Percentiles rank a stretch among this genome's conserved stretches.
These are phyloP conservation scores for Diuraphis noxia DNA, from an alignment of 1,140 invertebrate species.

Conservation along the genomic window DNA sequence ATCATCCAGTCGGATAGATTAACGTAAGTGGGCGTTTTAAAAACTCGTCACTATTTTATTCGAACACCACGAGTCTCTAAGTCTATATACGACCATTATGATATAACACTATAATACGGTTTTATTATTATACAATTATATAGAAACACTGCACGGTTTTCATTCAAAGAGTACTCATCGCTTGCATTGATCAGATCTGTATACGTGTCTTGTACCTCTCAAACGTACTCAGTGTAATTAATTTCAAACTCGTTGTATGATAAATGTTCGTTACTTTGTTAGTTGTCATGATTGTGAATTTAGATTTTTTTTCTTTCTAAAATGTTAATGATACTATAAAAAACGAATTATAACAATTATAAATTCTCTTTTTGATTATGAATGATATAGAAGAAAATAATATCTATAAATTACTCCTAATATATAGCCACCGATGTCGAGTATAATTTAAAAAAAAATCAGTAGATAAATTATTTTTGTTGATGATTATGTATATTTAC, in stretches of 20 bases:
- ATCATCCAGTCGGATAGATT: not conserved
- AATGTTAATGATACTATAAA: not conserved
- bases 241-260: not conserved
- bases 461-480: not conserved
- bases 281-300: not conserved
- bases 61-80: not conserved
- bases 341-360: not conserved
- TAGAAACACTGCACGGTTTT: not conserved
- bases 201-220: not conserved
- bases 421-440: not conserved
- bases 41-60: not conserved
- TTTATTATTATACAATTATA: not conserved
- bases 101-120: not conserved
- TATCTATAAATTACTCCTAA: not conserved
- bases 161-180: not conserved
- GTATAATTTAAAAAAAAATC: not conserved
- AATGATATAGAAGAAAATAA: too few species aligned
- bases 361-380: not conserved
- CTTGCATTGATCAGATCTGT: not conserved
- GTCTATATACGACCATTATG: not conserved
- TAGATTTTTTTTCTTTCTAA: not conserved
- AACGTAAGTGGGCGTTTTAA: not conserved
- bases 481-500: not conserved
- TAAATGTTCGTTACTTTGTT: not conserved
- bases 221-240: not conserved